These are phyloP conservation scores for Otus scops DNA, from an alignment of 2,797 vertebrate genomes.

Conservation along the genomic window DNA sequence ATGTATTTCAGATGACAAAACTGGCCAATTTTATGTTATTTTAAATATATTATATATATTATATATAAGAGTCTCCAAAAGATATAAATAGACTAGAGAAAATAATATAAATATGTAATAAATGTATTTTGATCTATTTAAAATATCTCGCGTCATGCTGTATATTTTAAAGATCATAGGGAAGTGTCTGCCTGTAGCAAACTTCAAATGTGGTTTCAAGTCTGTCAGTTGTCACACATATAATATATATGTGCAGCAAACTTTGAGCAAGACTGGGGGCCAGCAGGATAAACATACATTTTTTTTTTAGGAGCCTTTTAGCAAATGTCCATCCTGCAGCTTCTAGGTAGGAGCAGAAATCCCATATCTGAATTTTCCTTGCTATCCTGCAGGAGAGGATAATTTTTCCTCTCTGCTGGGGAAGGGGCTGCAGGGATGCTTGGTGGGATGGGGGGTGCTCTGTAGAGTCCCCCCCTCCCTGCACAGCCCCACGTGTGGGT, in stretches of 20 bases:
- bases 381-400: background rate
- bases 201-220: background rate
- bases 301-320: background rate
- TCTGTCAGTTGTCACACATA: background rate
- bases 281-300: background rate
- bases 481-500: background rate
- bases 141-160: conserved; percentile 44
- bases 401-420: background rate
- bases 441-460: rapidly evolving
- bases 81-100: conserved; percentile 71
- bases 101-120: conserved; percentile 73
- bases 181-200: background rate
- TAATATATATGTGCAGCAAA: background rate
- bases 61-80: conserved; percentile 71
- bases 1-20: conserved; percentile 76
- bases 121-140: conserved; percentile 78
- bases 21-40: conserved; percentile 76
- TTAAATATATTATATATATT: conserved; percentile 74
- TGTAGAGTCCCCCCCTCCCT: background rate
- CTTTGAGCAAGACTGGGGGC: background rate
- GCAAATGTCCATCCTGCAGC: background rate
- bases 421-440: background rate
- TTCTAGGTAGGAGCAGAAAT: background rate
- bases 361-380: background rate
- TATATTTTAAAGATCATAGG: conserved; percentile 41